Evolutionary conservation across 2,797 vertebrate genomes (phyloP), one percentile per base, ranked within the genome.

Genomic region (Phoeniculus purpureus): DNA sequence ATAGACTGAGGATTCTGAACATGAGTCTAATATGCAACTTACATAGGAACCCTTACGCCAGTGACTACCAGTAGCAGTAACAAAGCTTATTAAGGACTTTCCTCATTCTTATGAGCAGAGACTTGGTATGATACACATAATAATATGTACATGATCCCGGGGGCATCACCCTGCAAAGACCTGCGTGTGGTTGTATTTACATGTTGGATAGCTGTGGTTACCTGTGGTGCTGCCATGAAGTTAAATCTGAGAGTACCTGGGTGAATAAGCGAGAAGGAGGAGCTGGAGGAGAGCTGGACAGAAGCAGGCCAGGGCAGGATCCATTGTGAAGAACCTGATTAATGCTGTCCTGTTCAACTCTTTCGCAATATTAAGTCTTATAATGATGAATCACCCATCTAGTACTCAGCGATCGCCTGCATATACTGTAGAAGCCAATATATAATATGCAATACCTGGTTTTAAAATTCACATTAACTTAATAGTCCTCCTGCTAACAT

Each of bases 391-490:
- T 86, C 56, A 82, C 45, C 62, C 60, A 20, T 3, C 60, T 74
- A 84, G 40, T 56, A 75, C 52, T 31, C 70, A 47, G 54, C 37
- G 54, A 73, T 80, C 64, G 64, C 4, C 0, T 79, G 85, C 67
- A 14, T 48, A 29, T 52, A 5, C 32, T 25, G 51, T 59, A 65
- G 47, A 55, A 93, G 72, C 72, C 84, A 61, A 77, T 61, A 52
- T 25, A 75, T 37, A 83, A 52, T 29, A 72, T 14, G 83, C 50
- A 92, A 29, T 76, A 48, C 40, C 37, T 48, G 4, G 55, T 65
- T 91, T 84, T 58, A 83, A 65, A 81, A 71, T 88, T 88, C 81
- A 66, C 80, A n/a, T 88, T 68, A 83, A 58, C 32, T 81, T 82
- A 61, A 88, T 61, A 50, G 81, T 47, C 58, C 13, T 17, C 31